Percentiles rank a stretch among this genome's conserved stretches.
These are phyloP conservation scores for Lamproptera curius DNA, from an alignment of 2,888 invertebrate genomes.

Conservation along the genomic window DNA sequence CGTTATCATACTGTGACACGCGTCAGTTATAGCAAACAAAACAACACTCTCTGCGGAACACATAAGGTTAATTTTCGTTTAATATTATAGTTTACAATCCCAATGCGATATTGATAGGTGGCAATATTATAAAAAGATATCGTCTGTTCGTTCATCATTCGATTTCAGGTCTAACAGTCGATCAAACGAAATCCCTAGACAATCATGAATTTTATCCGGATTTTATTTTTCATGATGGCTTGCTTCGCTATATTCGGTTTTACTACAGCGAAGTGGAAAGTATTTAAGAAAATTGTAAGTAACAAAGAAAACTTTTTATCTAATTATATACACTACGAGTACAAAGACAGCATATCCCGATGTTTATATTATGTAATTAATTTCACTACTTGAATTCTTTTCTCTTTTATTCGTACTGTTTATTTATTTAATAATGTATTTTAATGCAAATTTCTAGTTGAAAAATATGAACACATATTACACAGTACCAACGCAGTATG, in stretches of 20 bases:
- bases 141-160: constrained; percentile 2
- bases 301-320: too few species aligned
- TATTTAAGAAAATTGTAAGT: constrained; percentile 51
- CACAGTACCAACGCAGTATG: not conserved
- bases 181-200: not conserved
- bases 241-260: constrained; percentile 36
- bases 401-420: not conserved
- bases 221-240: constrained; percentile 43
- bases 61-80: not conserved
- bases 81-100: not conserved
- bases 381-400: too few species aligned
- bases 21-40: not conserved
- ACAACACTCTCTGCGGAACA: not conserved
- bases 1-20: not conserved
- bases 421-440: not conserved
- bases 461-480: not conserved
- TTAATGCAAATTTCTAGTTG: not conserved
- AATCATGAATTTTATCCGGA: constrained; percentile 30
- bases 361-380: not conserved
- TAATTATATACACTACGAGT: too few species aligned
- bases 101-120: not conserved
- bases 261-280: constrained; percentile 40
- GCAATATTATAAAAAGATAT: not conserved
- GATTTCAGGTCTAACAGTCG: not conserved
- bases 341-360: not conserved